Base-by-base conservation (phyloP, 1,140 invertebrate genomes). In the Scaptomyza pallida region DNA sequence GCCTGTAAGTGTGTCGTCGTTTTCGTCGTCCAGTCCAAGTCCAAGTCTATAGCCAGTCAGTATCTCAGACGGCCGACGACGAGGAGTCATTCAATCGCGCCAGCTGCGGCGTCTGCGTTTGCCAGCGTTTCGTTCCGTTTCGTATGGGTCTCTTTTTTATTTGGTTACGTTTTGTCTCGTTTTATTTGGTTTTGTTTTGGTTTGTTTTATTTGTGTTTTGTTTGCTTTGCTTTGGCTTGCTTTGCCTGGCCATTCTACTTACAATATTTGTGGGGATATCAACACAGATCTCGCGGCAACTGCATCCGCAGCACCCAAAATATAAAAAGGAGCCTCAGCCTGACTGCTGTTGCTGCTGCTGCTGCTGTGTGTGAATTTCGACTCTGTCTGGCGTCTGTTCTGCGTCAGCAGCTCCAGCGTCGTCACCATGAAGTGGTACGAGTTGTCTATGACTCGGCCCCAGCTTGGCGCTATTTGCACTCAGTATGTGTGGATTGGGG, bases 31-130 rank as follows among this genome's bases (percentile, higher is more conserved):
- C 26, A 30, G 79, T 83, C 65, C 44, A 5, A 61, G 76, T 79
- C 54, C 60, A 50, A 77, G 68, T 77, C 71, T 59, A 72, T 75
- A 69, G 79, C 60, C 76, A 89, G 82, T 76, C 82, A 88, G 82
- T 88, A 86, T 85, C 80, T 85, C 78, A 88, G 82, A 86, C 77
- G 74, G 62, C 61, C 78, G 78, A 68, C 78, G 67, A 81, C 73
- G 81, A 86, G 81, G 81, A 86, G 81, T 86, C 81, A 86, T 86
- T 86, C 82, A 86, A 86, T 86, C 81, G 82, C 82, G 78, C 70
- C 78, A 86, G 81, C 82, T 86, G 81, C 81, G 82, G 81, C 78
- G 82, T 88, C 82, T 81, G 69, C 81, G 83, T 76, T n/a, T 56
- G 65, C 60, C 75, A 72, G 67, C 74, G 75, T 78, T 77, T 55